These are phyloP conservation scores for Jaculus jaculus DNA, from an alignment of 2,113 vertebrate genomes.

Conservation along the genomic window DNA sequence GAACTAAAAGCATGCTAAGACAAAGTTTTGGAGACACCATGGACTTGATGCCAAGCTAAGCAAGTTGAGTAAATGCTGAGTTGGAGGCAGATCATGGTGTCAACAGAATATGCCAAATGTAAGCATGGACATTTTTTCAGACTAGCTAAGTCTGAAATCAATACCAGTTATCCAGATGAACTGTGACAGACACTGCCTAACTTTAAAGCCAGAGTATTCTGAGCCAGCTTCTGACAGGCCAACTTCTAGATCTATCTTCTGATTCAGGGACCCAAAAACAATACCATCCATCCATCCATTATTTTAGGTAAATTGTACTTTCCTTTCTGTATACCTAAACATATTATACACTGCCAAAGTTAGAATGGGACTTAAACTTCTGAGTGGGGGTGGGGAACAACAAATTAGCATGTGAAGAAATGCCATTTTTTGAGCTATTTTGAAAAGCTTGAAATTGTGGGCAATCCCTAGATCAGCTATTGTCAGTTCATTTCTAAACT, in stretches of 20 bases:
- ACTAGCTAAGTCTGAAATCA: slow-evolving; percentile 31
- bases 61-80: not conserved
- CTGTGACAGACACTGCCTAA: not conserved
- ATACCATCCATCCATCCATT: not conserved
- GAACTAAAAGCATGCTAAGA: not conserved
- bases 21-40: not conserved
- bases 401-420: slow-evolving; percentile 36
- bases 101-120: not conserved
- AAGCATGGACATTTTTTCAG: not conserved
- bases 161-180: not conserved
- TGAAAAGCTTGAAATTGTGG: slow-evolving; percentile 2
- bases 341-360: not conserved
- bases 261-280: slow-evolving; percentile 29
- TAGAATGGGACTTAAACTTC: not conserved
- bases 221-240: slow-evolving; percentile 16
- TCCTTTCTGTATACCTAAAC: not conserved
- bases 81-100: not conserved
- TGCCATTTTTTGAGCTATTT: slow-evolving; percentile 1
- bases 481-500: not conserved
- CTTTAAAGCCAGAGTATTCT: not conserved
- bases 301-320: not conserved
- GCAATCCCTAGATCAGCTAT: not conserved
- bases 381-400: not conserved
- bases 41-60: slow-evolving; percentile 13
- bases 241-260: not conserved